phyloP scores from a whole-genome alignment of 2,797 vertebrate species.

The Coreius guichenoti region DNA sequence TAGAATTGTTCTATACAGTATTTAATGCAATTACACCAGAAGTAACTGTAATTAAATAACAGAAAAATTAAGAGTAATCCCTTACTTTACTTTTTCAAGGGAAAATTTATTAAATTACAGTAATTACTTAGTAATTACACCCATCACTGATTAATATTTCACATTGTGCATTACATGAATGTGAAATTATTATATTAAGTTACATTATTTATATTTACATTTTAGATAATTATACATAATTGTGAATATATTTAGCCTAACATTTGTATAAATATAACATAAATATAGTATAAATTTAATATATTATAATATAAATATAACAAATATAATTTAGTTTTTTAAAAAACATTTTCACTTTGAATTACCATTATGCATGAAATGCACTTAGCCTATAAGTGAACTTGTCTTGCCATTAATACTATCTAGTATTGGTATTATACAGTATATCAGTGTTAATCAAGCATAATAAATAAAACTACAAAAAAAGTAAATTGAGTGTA shows the following conservation, averaged over 20 bases:
- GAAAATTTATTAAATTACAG: too few species aligned
- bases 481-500: background rate
- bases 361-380: too few species aligned
- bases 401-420: background rate
- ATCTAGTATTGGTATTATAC: background rate
- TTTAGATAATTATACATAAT: background rate
- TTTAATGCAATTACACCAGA: too few species aligned
- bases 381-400: background rate
- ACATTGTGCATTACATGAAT: background rate
- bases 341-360: too few species aligned
- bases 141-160: too few species aligned
- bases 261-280: background rate
- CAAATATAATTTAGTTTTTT: background rate
- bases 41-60: too few species aligned
- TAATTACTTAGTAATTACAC: too few species aligned
- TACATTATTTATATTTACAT: background rate
- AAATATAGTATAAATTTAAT: background rate
- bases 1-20: too few species aligned
- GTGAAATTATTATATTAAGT: background rate
- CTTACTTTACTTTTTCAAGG: too few species aligned
- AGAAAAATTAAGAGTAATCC: too few species aligned
- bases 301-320: background rate
- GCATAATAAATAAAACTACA: background rate
- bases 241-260: background rate
- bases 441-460: background rate